A percentile compares a stretch with the other conserved stretches of the same genome.
phyloP scores from a whole-genome alignment of 2,113 vertebrate species.

The Brienomyrus brachyistius region DNA sequence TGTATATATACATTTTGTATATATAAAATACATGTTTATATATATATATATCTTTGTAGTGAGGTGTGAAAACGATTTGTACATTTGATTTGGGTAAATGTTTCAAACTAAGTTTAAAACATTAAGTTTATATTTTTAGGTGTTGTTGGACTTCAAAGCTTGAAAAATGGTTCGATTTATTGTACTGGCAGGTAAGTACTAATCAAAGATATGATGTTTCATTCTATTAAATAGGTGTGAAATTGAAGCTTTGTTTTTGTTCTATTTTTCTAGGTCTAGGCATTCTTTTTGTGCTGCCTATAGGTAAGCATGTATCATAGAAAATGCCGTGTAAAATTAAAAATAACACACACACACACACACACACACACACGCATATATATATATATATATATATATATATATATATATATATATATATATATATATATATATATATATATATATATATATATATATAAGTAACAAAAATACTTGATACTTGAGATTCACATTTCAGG shows the following conservation, averaged over 20 bases:
- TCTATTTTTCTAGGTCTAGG: constrained; percentile 40
- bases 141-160: background rate
- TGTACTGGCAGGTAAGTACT: constrained; percentile 12
- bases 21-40: too few species aligned
- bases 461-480: background rate
- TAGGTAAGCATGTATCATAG: constrained; percentile 43
- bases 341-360: background rate
- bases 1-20: background rate
- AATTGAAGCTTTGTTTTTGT: background rate
- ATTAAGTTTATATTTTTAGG: background rate
- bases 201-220: background rate
- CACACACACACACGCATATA: too few species aligned
- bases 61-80: background rate
- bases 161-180: constrained; percentile 10
- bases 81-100: background rate
- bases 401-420: too few species aligned
- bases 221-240: background rate
- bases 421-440: too few species aligned
- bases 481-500: background rate
- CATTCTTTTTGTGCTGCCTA: constrained; percentile 49
- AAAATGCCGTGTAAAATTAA: background rate
- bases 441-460: too few species aligned
- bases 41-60: background rate
- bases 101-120: background rate
- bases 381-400: too few species aligned